These are phyloP conservation scores for Gopherus flavomarginatus DNA, from an alignment of 2,113 vertebrate species.

Conservation along the genomic window DNA sequence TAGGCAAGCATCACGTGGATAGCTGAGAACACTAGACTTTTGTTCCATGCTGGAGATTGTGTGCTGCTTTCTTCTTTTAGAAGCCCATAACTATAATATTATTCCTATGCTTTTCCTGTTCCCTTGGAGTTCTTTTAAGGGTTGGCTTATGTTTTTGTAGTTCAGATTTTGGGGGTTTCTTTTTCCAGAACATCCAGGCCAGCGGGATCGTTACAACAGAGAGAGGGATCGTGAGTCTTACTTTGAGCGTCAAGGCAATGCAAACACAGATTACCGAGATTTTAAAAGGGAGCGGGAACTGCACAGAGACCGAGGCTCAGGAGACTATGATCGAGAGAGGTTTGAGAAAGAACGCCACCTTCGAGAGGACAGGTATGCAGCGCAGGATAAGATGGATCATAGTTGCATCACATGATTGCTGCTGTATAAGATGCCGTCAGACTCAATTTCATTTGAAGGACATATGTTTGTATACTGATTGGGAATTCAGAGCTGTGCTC, in stretches of 20 bases:
- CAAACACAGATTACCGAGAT: conserved; percentile 88
- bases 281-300: conserved; percentile 90
- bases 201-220: conserved; percentile 88
- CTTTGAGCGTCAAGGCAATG: conserved; percentile 89
- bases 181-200: conserved; percentile 83
- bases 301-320: conserved; percentile 80
- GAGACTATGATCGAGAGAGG: conserved; percentile 92
- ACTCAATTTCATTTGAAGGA: neutral
- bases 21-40: neutral
- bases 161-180: conserved; percentile 33
- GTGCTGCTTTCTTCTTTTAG: neutral
- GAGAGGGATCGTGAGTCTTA: conserved; percentile 87
- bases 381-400: accelerated
- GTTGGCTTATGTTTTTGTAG: neutral
- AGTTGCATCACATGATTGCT: neutral
- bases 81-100: neutral
- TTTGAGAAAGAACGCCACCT: conserved; percentile 91
- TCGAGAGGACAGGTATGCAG: conserved; percentile 88
- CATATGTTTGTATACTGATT: neutral
- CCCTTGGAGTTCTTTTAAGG: neutral
- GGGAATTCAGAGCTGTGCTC: neutral
- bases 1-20: neutral
- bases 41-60: conserved; percentile 17
- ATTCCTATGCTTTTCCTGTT: neutral
- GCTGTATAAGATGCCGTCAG: neutral